Evolutionary conservation across 2,888 invertebrate species (phyloP).

Genomic region (Orthonevra nobilis): DNA sequence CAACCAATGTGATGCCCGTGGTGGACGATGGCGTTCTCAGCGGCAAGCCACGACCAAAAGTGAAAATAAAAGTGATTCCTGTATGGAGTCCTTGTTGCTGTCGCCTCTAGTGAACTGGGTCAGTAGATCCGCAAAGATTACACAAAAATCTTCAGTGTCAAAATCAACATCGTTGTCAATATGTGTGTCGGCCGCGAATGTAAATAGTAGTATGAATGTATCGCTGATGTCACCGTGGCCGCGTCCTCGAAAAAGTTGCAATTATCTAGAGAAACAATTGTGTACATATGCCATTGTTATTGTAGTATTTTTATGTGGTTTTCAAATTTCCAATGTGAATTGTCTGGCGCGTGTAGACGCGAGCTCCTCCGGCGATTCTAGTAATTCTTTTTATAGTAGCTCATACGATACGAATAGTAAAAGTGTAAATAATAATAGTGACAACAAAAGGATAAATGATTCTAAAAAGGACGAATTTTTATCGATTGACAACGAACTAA

Average conservation of each 20-base stretch:
- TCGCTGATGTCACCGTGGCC: background rate
- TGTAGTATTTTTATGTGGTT: conserved; percentile 73
- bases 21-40: conserved; percentile 12
- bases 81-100: conserved; percentile 21
- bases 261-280: conserved; percentile 59
- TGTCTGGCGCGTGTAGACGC: conserved; percentile 58
- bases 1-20: conserved; percentile 30
- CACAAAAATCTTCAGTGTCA: conserved; percentile 32
- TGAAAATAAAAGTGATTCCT: conserved; percentile 49
- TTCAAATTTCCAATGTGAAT: conserved; percentile 69
- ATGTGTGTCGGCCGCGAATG: conserved; percentile 37
- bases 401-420: conserved; percentile 71
- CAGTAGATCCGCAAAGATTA: conserved; percentile 2
- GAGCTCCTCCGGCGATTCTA: conserved; percentile 23
- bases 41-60: conserved; percentile 41
- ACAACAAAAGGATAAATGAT: conserved; percentile 51
- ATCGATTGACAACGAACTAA: conserved; percentile 65
- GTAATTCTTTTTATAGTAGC: conserved; percentile 49
- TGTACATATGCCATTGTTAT: conserved; percentile 73
- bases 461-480: conserved; percentile 57
- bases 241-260: conserved; percentile 56
- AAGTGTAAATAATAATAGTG: conserved; percentile 73
- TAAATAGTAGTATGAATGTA: conserved; percentile 40
- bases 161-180: conserved; percentile 26
- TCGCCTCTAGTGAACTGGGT: conserved; percentile 29